phyloP scores from a whole-genome alignment of 2,888 invertebrate species.

The Adelphocoris suturalis region DNA sequence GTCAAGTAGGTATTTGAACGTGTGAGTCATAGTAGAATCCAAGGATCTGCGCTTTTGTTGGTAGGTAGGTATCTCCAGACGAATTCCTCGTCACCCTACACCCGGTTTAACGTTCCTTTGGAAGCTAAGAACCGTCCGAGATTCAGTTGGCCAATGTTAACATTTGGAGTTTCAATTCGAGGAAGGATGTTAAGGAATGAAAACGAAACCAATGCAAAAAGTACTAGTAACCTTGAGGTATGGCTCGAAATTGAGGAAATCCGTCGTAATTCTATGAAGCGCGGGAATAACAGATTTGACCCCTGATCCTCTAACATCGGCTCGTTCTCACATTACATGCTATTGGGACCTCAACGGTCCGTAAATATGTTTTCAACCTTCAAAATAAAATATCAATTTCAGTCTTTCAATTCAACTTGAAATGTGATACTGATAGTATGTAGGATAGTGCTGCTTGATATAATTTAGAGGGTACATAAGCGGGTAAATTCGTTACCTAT shows the following conservation, averaged over 20 bases:
- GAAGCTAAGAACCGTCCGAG: background rate
- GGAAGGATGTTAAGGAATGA: conserved; percentile 2
- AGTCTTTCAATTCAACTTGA: too few species aligned
- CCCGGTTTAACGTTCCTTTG: background rate
- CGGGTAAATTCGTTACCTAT: too few species aligned
- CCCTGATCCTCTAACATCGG: background rate
- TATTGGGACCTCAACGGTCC: background rate
- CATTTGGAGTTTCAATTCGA: background rate
- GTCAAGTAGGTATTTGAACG: too few species aligned
- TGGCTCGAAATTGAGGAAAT: background rate
- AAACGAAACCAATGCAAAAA: background rate
- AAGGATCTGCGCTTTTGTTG: background rate
- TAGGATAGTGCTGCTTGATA: too few species aligned
- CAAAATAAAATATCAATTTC: background rate
- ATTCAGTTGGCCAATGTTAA: background rate
- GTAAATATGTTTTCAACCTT: background rate
- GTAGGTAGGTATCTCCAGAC: background rate
- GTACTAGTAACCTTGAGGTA: background rate
- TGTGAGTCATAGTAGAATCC: background rate
- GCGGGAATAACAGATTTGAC: background rate
- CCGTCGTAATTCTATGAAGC: background rate
- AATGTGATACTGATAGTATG: too few species aligned
- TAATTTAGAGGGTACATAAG: too few species aligned
- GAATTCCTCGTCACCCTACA: background rate
- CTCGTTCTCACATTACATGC: background rate